Percentiles rank a stretch among this genome's conserved stretches.
Evolutionary conservation across 1,140 invertebrate species (phyloP).

Genomic region (Hormaphis cornu): DNA sequence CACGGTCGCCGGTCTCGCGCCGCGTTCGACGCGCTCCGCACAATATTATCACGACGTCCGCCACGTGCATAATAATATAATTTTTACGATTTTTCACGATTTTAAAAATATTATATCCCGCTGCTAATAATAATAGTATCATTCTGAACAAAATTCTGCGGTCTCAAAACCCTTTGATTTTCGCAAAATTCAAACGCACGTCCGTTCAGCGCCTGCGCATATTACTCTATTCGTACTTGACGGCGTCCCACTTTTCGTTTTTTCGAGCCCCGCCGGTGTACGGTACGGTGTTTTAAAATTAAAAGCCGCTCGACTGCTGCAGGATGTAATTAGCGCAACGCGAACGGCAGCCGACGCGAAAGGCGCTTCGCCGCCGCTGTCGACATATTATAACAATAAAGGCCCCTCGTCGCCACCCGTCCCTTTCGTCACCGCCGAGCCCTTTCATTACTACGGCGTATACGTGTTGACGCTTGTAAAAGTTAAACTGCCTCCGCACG

Average conservation of each 20-base stretch:
- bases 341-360: slow-evolving; percentile 16
- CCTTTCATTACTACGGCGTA: too few relatives aligned
- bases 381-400: slow-evolving; percentile 28
- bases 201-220: too few relatives aligned
- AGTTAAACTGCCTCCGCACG: slow-evolving; percentile 33
- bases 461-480: slow-evolving; percentile 35
- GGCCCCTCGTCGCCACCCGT: neutral
- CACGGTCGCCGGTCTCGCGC: neutral
- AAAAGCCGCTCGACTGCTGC: slow-evolving; percentile 19
- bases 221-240: too few relatives aligned
- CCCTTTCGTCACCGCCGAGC: neutral
- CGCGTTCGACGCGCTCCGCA: neutral
- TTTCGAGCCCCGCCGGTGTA: neutral
- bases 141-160: too few relatives aligned
- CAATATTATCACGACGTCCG: too few relatives aligned
- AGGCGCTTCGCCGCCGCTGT: slow-evolving; percentile 29
- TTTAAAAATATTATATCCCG: too few relatives aligned
- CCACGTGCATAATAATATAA: too few relatives aligned
- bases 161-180: too few relatives aligned
- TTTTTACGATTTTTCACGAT: too few relatives aligned
- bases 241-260: too few relatives aligned
- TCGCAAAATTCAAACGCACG: too few relatives aligned
- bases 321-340: slow-evolving; percentile 17
- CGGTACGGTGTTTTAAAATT: slow-evolving; percentile 10
- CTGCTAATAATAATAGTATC: too few relatives aligned